Percentiles rank a stretch among this genome's conserved stretches.
These are phyloP conservation scores for Ormyrus labotus DNA, from an alignment of 2,888 invertebrate species.

Conservation along the genomic window DNA sequence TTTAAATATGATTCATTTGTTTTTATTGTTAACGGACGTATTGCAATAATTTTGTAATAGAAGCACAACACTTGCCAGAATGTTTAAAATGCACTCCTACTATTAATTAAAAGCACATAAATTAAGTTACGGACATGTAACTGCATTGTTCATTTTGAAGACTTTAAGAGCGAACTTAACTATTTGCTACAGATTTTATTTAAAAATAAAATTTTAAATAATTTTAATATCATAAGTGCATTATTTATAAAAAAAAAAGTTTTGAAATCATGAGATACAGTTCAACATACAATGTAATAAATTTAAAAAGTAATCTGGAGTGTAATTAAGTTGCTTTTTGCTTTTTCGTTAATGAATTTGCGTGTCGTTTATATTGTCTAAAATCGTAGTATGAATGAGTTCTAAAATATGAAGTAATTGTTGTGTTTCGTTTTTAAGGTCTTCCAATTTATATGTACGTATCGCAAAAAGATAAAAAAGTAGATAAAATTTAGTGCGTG, in stretches of 20 bases:
- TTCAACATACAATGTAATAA: not conserved
- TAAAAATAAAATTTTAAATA: too few species aligned
- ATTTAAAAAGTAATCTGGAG: too few species aligned
- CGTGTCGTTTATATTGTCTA: too few species aligned
- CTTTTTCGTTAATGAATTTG: not conserved
- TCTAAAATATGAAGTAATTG: too few species aligned
- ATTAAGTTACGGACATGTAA: too few species aligned
- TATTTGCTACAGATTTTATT: too few species aligned
- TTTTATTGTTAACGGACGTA: not conserved
- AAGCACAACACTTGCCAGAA: slow-evolving; percentile 11
- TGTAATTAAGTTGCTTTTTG: not conserved
- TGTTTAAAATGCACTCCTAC: slow-evolving; percentile 3
- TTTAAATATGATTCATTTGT: not conserved
- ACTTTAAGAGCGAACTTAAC: slow-evolving; percentile 27
- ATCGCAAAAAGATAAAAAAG: slow-evolving; percentile 10
- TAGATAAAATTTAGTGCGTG: not conserved
- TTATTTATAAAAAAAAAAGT: too few species aligned
- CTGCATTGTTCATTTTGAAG: not conserved
- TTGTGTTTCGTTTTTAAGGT: slow-evolving; percentile 45
- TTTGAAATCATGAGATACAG: too few species aligned
- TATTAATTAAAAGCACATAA: not conserved
- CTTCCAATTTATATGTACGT: slow-evolving; percentile 20
- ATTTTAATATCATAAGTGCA: too few species aligned
- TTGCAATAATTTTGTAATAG: slow-evolving; percentile 13
- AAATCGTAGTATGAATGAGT: too few species aligned